These are phyloP conservation scores for Formica selysi DNA, from an alignment of 1,140 invertebrate species.

Conservation along the genomic window DNA sequence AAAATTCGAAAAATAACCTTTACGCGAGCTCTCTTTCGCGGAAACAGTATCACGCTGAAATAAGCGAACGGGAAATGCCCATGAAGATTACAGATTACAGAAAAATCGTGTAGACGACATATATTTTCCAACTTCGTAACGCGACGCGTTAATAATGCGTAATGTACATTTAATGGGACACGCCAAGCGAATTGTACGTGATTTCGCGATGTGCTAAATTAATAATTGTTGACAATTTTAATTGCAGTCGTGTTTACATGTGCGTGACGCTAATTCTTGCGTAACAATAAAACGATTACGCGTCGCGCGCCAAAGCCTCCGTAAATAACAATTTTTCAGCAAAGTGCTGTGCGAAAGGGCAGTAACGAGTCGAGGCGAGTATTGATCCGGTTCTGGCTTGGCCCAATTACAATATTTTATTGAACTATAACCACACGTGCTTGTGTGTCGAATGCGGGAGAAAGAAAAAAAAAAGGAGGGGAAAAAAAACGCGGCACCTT, in stretches of 20 bases:
- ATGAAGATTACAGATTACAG: background rate
- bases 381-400: conserved; percentile 67
- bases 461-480: background rate
- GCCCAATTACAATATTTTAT: conserved; percentile 76
- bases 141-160: conserved; percentile 6
- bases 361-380: conserved; percentile 56
- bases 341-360: conserved; percentile 46
- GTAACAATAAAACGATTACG: conserved; percentile 49
- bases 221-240: conserved; percentile 49
- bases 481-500: conserved; percentile 5
- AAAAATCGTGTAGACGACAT: background rate
- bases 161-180: background rate
- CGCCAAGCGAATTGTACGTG: conserved; percentile 1
- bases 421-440: conserved; percentile 62
- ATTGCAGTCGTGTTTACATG: conserved; percentile 50
- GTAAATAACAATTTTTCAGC: conserved; percentile 70
- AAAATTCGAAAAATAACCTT: conserved; percentile 23
- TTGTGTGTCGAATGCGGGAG: conserved; percentile 40
- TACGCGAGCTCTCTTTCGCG: background rate
- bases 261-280: conserved; percentile 50
- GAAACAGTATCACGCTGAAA: conserved; percentile 12
- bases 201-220: conserved; percentile 51
- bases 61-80: background rate
- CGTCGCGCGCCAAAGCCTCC: background rate
- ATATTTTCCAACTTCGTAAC: background rate